Evolutionary conservation across 2,888 invertebrate genomes (phyloP), one percentile per base, ranked within the genome.

Genomic region (Heteromyza rotundicornis): DNA sequence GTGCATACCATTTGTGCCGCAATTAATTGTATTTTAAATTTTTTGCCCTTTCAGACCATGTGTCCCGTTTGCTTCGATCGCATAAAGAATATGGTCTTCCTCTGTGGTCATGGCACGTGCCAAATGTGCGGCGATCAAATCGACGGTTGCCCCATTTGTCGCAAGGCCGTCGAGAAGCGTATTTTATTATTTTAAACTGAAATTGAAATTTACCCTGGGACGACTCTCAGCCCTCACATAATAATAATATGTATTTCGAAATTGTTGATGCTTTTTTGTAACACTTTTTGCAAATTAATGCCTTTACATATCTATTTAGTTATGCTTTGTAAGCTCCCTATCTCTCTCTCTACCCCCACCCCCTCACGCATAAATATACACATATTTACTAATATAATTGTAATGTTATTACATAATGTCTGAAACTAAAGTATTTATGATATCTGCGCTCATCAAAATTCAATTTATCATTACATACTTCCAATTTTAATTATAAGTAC

Each of bases 81-180:
- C 32, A 86, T 97, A 77, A 98, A 97, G 86, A 98, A 98, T 85
- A 97, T 98, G 96, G 96, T 97, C 74, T 98, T 97, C 86, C 87
- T 97, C 50, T 98, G 98, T 84, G 98, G 98, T 5, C 98, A 98
- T 84, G 98, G 97, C 70, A 93, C 96, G 67, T 98, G 98, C 82
- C 98, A 98, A 85, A 95, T 96, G 92, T 98, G 98, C 84, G 97
- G 98, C 27, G 98, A 98, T 86, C 92, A 96, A 76, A 96, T 98
- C 89, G 90, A 92, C 64, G 97, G 97, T 77, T 98, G 98, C 80
- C 98, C 98, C 32, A 98, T 98, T 81, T 98, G 98, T 83, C 89
- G 98, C 73, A 98, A 98, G 85, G 90, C 93, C 62, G 96, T 98
- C 59, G 96, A 97, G 82, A 97, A 96, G 80, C 89, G 96, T 64